phyloP scores from a whole-genome alignment of 2,113 vertebrate genomes.

The Colinus virginianus region DNA sequence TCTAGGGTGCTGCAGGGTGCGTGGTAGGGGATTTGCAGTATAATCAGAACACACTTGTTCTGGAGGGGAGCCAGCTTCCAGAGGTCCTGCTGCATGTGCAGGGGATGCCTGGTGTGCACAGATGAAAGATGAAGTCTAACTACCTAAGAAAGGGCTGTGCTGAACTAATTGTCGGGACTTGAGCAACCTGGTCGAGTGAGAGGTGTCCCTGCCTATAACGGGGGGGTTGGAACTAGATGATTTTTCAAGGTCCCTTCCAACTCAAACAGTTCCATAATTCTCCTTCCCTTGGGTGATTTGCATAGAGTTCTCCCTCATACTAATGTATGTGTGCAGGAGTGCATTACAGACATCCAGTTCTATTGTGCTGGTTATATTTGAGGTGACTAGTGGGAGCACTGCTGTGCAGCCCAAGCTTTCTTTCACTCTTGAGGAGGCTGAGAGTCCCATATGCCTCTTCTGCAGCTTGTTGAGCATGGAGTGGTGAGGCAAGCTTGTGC shows the following conservation, averaged over 20 bases:
- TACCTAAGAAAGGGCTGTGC: neutral
- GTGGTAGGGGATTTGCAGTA: neutral
- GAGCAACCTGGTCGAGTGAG: too few relatives aligned
- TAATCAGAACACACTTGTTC: neutral
- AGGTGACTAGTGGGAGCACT: neutral
- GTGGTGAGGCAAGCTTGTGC: neutral
- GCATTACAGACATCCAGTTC: neutral
- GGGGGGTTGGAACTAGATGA: too few relatives aligned
- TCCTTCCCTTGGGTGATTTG: neutral
- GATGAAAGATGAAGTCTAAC: neutral
- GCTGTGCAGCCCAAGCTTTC: fast-evolving
- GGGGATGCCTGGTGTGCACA: neutral
- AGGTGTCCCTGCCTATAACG: too few relatives aligned
- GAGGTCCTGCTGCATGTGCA: neutral
- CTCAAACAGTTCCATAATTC: too few relatives aligned
- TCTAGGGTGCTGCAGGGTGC: neutral
- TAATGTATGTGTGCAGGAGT: fast-evolving
- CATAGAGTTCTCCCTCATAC: fast-evolving
- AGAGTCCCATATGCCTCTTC: neutral
- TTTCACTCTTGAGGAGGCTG: neutral
- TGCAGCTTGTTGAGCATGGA: neutral
- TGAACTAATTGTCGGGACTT: neutral
- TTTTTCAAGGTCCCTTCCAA: too few relatives aligned
- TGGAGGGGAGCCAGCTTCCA: neutral
- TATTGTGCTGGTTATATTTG: neutral